phyloP scores from a whole-genome alignment of 2,888 invertebrate genomes.

The Caenorhabditis imperialis region DNA sequence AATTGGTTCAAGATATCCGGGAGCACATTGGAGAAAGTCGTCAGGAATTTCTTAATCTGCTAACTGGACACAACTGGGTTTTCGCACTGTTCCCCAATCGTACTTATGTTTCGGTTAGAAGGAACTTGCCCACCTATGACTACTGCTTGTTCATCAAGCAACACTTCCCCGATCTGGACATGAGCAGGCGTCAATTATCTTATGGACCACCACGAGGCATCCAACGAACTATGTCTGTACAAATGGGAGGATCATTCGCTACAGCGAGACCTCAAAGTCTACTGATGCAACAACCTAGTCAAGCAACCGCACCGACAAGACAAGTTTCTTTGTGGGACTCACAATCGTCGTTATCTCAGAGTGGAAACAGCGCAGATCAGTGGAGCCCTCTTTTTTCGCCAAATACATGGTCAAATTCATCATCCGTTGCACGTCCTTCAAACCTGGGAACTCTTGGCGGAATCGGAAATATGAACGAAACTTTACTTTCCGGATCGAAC shows the following conservation, averaged over 20 bases:
- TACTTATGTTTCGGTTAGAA: slow-evolving; percentile 76
- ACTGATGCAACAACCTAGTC: slow-evolving; percentile 39
- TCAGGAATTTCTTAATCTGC: slow-evolving; percentile 72
- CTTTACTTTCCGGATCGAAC: slow-evolving; percentile 16
- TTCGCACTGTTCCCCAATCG: slow-evolving; percentile 77
- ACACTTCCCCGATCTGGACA: slow-evolving; percentile 53
- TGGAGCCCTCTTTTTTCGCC: slow-evolving; percentile 62
- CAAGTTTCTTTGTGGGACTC: slow-evolving; percentile 46
- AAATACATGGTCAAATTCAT: slow-evolving; percentile 47
- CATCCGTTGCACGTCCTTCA: slow-evolving; percentile 2
- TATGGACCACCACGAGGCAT: slow-evolving; percentile 49
- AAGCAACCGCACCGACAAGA: slow-evolving; percentile 15
- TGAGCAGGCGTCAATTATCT: slow-evolving; percentile 23
- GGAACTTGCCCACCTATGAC: slow-evolving; percentile 76
- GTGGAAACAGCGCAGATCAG: slow-evolving; percentile 39
- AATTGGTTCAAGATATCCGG: slow-evolving; percentile 71
- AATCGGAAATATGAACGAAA: slow-evolving; percentile 25
- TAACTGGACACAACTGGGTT: slow-evolving; percentile 75
- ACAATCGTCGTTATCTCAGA: slow-evolving; percentile 16
- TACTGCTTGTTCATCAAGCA: slow-evolving; percentile 74
- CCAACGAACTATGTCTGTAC: slow-evolving; percentile 52
- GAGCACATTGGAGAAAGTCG: slow-evolving; percentile 71
- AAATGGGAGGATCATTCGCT: slow-evolving; percentile 36
- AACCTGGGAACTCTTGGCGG: slow-evolving; percentile 3
- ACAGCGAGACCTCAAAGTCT: slow-evolving; percentile 21